Conservation (phyloP, 1,140 invertebrate species). For the Anastrepha obliqua region DNA sequence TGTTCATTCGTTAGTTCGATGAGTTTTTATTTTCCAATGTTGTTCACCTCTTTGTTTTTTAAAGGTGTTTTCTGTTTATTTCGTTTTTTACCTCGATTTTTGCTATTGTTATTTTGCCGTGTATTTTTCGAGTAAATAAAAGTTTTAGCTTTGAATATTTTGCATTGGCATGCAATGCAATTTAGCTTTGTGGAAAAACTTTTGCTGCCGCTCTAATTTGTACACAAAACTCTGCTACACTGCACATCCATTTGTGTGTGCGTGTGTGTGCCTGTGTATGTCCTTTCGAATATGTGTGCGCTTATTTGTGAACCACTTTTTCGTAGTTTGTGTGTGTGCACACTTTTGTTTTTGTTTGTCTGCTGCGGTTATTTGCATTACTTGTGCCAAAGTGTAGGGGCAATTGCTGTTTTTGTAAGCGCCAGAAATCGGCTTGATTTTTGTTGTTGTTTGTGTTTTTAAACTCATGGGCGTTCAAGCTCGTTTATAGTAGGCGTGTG, state of each 20-base stretch:
- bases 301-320: conserved; percentile 17
- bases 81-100: not conserved
- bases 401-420: conserved; percentile 15
- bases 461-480: conserved; percentile 33
- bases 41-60: conserved; percentile 17
- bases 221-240: conserved; percentile 9
- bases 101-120: conserved; percentile 11
- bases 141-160: conserved; percentile 52
- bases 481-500: conserved; percentile 23
- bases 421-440: conserved; percentile 28
- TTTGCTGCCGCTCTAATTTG: conserved; percentile 51
- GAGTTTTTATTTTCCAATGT: conserved; percentile 39
- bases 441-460: conserved; percentile 23
- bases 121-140: conserved; percentile 46
- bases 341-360: conserved; percentile 41
- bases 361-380: conserved; percentile 51
- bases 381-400: conserved; percentile 37
- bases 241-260: not conserved
- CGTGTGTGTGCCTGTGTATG: not conserved
- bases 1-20: conserved; percentile 42
- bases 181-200: conserved; percentile 48
- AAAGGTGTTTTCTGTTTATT: conserved; percentile 43
- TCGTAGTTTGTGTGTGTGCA: not conserved
- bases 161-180: conserved; percentile 49
- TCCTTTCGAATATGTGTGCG: not conserved